Evolutionary conservation across 2,797 vertebrate species (phyloP), one percentile per base, ranked within the genome.

Genomic region (Pseudochirops cupreus): DNA sequence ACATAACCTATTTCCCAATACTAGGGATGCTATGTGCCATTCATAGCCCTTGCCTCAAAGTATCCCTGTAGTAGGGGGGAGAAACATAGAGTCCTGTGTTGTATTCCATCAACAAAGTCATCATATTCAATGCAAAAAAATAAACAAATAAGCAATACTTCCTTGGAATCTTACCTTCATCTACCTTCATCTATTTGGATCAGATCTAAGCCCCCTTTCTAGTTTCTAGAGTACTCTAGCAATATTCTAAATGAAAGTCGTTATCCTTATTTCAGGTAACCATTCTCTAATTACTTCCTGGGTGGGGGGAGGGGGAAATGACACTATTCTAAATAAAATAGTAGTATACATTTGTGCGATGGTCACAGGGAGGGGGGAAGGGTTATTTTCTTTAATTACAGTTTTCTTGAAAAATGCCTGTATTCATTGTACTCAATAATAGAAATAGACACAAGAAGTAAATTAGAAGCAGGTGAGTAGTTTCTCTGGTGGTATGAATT

Each of bases 381-480:
- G 16, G 0, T 53, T 92, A n/a, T 91, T 95, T 96, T 94, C 39
- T 91, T 91, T 90, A 95, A 92, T 87, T 87, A 87, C 24, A 74
- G n/a, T 89, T 96, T 96, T 95, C 92, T 96, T 92, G 26, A 94
- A 92, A 94, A 26, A 39, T 18, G n/a, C 2, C 55, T 91, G 16
- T 90, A 53, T 89, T 94, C 92, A 57, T 56, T 55, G 92, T 2
- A 93, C 7, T 95, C 33, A 50, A 55, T 58, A 94, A 56, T 3
- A 95, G 82, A 94, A 96, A 94, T 91, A 93, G 89, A 31, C 18
- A 33, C 95, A 74, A 82, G 93, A 95, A 94, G 92, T 53, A 96
- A 91, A 53, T 54, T 50, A 2, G 67, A 94, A 89, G 57, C 18
- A 90, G n/a, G 67, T 91, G 21, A 52, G 33, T n/a, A 56, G n/a